Percentiles rank a stretch among this genome's conserved stretches.
These are phyloP conservation scores for Liodrosophila aerea DNA, from an alignment of 2,888 invertebrate species.

Conservation along the genomic window DNA sequence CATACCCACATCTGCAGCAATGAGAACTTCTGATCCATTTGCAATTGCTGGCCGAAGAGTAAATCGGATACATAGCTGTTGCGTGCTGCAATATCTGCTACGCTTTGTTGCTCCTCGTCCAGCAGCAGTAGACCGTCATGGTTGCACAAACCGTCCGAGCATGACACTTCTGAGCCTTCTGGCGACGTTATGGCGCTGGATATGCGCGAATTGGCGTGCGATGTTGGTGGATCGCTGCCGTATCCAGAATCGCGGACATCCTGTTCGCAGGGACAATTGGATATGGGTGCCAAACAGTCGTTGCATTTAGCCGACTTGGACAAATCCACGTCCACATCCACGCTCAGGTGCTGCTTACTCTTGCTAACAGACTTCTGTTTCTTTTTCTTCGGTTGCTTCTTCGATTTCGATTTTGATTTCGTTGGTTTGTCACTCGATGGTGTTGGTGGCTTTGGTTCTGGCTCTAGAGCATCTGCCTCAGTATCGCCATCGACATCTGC, in stretches of 20 bases:
- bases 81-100: conserved; percentile 45
- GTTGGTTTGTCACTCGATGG: conserved; percentile 49
- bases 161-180: conserved; percentile 94
- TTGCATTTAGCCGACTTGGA: conserved; percentile 68
- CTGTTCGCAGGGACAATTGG: conserved; percentile 83
- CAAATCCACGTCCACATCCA: conserved; percentile 28
- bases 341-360: conserved; percentile 42
- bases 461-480: conserved; percentile 28
- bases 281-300: conserved; percentile 72
- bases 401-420: conserved; percentile 74
- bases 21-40: conserved; percentile 59
- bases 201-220: conserved; percentile 86
- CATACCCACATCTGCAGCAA: conserved; percentile 70
- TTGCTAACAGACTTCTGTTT: conserved; percentile 64
- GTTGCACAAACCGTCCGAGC: conserved; percentile 94
- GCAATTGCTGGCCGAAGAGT: conserved; percentile 50
- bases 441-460: conserved; percentile 31
- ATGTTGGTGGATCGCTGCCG: conserved; percentile 87
- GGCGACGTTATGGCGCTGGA: conserved; percentile 92
- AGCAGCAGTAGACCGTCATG: conserved; percentile 81
- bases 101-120: conserved; percentile 70
- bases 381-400: conserved; percentile 73
- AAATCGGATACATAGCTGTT: conserved; percentile 56
- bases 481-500: conserved; percentile 31
- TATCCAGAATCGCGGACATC: conserved; percentile 90